Percentiles rank a stretch among this genome's conserved stretches.
Conservation (phyloP, 2,797 vertebrate genomes). For the Sebastolobus altivelis region DNA sequence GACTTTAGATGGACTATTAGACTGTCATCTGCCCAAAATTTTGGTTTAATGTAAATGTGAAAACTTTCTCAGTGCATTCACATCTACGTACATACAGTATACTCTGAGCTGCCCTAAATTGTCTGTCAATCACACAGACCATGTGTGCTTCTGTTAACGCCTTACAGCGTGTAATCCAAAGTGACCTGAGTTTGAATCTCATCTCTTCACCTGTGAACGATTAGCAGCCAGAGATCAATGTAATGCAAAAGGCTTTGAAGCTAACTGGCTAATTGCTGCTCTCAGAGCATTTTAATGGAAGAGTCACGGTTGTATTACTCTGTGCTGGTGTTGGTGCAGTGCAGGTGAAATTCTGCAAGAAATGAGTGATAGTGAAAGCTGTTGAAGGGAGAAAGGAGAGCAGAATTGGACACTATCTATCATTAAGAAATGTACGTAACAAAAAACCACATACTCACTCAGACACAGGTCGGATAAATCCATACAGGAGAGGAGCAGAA, state of each 20-base stretch:
- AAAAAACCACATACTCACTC: neutral
- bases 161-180: neutral
- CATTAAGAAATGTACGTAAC: neutral
- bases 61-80: neutral
- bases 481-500: neutral
- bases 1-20: neutral
- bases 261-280: slow-evolving; percentile 8
- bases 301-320: neutral
- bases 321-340: slow-evolving; percentile 8
- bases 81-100: neutral
- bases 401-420: too few species aligned
- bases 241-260: slow-evolving; percentile 8
- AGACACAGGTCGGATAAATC: neutral
- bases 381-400: neutral
- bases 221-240: slow-evolving; percentile 18
- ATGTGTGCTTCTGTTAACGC: neutral
- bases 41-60: neutral
- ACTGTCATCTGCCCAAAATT: too few species aligned
- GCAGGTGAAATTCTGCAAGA: neutral
- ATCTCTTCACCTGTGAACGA: slow-evolving; percentile 6
- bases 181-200: neutral
- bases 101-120: neutral
- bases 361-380: neutral
- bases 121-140: neutral
- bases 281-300: neutral